These are phyloP conservation scores for Lepisosteus oculatus DNA, from an alignment of 2,113 vertebrate genomes.

Conservation along the genomic window DNA sequence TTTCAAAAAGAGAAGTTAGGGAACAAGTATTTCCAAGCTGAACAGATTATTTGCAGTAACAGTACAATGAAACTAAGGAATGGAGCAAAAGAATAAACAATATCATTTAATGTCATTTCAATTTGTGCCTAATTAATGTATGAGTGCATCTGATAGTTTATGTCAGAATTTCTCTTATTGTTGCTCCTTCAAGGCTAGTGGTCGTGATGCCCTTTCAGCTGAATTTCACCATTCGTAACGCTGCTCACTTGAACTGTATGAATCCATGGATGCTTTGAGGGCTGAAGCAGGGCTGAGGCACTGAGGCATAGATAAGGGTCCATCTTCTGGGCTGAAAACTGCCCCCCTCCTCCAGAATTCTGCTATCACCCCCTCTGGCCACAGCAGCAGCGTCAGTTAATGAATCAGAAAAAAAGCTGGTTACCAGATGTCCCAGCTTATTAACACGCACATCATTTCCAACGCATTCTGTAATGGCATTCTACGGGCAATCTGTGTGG, in stretches of 20 bases:
- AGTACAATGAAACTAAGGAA: too few relatives aligned
- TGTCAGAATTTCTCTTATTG: neutral
- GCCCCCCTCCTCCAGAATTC: conserved; percentile 33
- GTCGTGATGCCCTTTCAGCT: conserved; percentile 15
- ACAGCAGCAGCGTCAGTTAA: conserved; percentile 73
- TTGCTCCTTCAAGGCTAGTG: neutral
- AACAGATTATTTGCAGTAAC: too few relatives aligned
- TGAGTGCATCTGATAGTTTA: neutral
- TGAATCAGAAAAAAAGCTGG: conserved; percentile 89
- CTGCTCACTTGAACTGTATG: conserved; percentile 31
- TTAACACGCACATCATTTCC: conserved; percentile 66
- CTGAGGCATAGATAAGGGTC: conserved; percentile 48
- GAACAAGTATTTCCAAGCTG: too few relatives aligned
- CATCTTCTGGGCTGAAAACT: conserved; percentile 57
- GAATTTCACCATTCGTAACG: conserved; percentile 29
- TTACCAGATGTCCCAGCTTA: conserved; percentile 87
- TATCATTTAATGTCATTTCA: too few relatives aligned
- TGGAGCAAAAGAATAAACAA: too few relatives aligned
- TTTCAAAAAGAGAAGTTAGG: too few relatives aligned
- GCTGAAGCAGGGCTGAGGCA: conserved; percentile 38
- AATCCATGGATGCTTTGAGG: conserved; percentile 32
- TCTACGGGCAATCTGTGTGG: conserved; percentile 62
- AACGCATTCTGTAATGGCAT: conserved; percentile 72
- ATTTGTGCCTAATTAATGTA: too few relatives aligned
- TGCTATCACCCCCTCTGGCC: conserved; percentile 64